Evolutionary conservation across 2,888 invertebrate genomes (phyloP), one percentile per base, ranked within the genome.

Genomic region (Mesodorylaimus sp.): DNA sequence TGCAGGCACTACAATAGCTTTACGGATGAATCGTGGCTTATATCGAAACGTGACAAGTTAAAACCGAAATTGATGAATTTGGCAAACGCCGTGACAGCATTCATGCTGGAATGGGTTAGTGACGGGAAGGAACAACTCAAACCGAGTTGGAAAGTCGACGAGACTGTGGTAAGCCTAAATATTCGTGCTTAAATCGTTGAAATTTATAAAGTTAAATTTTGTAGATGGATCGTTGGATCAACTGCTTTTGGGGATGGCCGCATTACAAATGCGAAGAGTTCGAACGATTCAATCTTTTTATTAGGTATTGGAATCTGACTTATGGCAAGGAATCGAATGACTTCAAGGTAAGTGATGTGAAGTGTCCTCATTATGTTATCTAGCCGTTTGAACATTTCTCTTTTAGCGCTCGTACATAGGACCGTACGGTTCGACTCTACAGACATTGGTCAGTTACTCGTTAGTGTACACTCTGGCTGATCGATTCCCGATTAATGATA

Each of bases 1-100:
- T 46, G n/a, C 21, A 46, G 47, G 26, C 36, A 27, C 32, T 46
- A 46, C 19, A 7, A 46, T 5, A 46, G 47, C 23, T 24, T 46
- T 46, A 7, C 36, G 3, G 47, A 46, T 24, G 23, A 16, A 10
- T 24, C 47, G 3, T n/a, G n/a, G 3, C 41, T n/a, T 7, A 5
- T 46, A 16, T 21, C 13, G 21, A 3, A 5, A 7, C 3, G 16
- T 39, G 32, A 46, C 19, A 19, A 5, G 7, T 25, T 46, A 7
- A 19, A n/a, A 10, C n/a, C 7, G 23, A 28, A n/a, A 5, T 32
- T 46, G 29, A 5, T 23, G n/a, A 29, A 7, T 41, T n/a, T 46
- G 47, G 37, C 32, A 7, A 36, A 28, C 7, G 7, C 7, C 5
- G 47, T 46, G 29, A 16, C 47, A 10, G 21, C 19, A 3, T 46